These are phyloP conservation scores for Psittacula echo DNA, from an alignment of 2,797 vertebrate genomes.

Conservation along the genomic window DNA sequence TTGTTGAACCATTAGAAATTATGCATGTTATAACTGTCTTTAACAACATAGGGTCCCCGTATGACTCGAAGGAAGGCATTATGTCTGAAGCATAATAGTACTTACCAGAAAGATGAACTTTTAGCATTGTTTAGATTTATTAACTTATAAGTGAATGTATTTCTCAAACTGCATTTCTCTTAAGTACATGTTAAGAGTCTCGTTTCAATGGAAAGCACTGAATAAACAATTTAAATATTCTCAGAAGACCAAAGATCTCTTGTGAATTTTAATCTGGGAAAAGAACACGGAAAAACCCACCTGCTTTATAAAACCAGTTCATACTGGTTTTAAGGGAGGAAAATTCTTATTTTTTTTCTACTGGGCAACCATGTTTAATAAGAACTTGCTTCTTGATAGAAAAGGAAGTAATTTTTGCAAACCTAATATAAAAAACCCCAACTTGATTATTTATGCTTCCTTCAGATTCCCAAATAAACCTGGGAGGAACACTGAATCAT, in stretches of 20 bases:
- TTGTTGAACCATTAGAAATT: neutral
- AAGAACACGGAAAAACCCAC: neutral
- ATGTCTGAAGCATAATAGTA: neutral
- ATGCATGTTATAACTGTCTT: neutral
- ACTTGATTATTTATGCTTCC: neutral
- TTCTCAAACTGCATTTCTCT: neutral
- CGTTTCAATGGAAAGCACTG: neutral
- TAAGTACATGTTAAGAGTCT: neutral
- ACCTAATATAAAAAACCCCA: neutral
- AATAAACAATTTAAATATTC: neutral
- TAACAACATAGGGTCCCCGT: neutral
- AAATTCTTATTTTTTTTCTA: neutral
- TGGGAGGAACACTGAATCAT: neutral
- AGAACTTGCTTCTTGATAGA: neutral
- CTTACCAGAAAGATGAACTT: neutral
- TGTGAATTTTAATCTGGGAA: neutral
- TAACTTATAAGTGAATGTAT: neutral
- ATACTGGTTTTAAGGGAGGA: neutral
- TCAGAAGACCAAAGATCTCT: neutral
- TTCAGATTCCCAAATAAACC: neutral
- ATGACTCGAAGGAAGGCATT: neutral
- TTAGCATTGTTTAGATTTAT: neutral
- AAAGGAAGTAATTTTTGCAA: neutral
- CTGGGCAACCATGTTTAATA: neutral
- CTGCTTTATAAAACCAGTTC: neutral